These are phyloP conservation scores for Pycnomerus fuliginosus DNA, from an alignment of 2,888 invertebrate genomes.

Conservation along the genomic window DNA sequence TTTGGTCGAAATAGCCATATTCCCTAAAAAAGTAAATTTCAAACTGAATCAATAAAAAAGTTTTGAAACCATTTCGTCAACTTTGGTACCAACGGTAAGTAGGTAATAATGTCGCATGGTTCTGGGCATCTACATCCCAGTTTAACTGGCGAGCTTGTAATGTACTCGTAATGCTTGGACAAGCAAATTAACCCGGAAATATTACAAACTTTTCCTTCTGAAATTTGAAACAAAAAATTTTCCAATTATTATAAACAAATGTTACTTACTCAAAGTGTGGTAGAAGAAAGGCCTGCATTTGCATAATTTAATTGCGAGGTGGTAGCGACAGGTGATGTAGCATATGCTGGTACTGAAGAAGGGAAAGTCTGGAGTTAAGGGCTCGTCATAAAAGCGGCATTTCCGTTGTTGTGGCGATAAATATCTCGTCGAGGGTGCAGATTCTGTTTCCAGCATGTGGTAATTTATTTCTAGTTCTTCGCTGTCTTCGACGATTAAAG, in stretches of 20 bases:
- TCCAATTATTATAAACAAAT: neutral
- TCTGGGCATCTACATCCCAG: conserved; percentile 53
- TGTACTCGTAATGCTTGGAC: conserved; percentile 43
- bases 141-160: conserved; percentile 47
- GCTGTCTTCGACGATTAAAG: conserved; percentile 44
- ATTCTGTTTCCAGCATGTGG: conserved; percentile 55
- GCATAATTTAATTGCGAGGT: conserved; percentile 55
- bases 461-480: conserved; percentile 52
- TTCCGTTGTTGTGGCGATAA: conserved; percentile 54
- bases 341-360: conserved; percentile 62
- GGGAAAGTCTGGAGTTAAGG: conserved; percentile 45
- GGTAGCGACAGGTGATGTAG: conserved; percentile 58
- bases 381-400: conserved; percentile 60
- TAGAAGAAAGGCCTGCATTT: conserved; percentile 64
- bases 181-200: conserved; percentile 59
- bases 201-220: conserved; percentile 56
- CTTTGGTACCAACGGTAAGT: conserved; percentile 49
- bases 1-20: conserved; percentile 49
- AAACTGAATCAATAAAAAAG: conserved; percentile 2
- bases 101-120: conserved; percentile 52
- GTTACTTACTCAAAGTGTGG: conserved; percentile 48
- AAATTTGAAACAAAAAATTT: conserved; percentile 5
- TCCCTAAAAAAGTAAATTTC: conserved; percentile 36
- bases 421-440: conserved; percentile 53
- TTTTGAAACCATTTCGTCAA: conserved; percentile 45